phyloP scores from a whole-genome alignment of 2,797 vertebrate genomes.

The Novumbra hubbsi region DNA sequence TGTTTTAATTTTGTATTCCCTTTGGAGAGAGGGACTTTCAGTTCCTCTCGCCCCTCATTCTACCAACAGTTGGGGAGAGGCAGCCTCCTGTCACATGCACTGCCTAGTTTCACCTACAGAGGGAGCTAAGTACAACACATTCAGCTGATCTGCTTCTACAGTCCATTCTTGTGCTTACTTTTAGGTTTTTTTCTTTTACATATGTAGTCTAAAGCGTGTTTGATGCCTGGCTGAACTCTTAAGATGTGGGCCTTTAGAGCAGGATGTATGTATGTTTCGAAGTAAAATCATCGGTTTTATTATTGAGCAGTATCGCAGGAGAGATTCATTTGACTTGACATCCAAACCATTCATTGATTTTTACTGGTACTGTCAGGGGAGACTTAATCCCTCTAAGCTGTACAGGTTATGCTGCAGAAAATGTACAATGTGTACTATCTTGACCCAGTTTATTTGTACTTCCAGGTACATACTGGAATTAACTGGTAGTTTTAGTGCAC shows the following conservation, averaged over 20 bases:
- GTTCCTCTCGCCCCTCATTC: not conserved
- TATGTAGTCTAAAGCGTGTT: not conserved
- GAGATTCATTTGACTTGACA: conserved; percentile 54
- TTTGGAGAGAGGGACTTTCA: not conserved
- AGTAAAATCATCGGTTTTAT: conserved; percentile 58
- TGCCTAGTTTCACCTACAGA: conserved; percentile 44
- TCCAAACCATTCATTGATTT: conserved; percentile 64
- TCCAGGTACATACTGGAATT: too few species aligned
- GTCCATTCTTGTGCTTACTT: conserved; percentile 6
- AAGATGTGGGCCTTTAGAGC: conserved; percentile 50
- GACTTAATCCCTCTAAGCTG: conserved; percentile 43
- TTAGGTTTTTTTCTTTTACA: not conserved
- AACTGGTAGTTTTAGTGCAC: conserved; percentile 12
- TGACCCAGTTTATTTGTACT: conserved; percentile 53
- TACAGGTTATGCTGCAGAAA: conserved; percentile 47
- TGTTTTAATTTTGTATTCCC: not conserved
- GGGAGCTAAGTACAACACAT: conserved; percentile 39
- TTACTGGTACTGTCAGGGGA: conserved; percentile 49
- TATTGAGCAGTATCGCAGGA: conserved; percentile 55
- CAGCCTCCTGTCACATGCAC: not conserved
- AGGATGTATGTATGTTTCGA: conserved; percentile 62
- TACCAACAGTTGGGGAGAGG: not conserved
- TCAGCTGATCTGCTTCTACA: conserved; percentile 20
- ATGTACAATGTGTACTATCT: conserved; percentile 43
- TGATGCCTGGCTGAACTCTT: not conserved